Conservation (phyloP, 1,140 invertebrate genomes). For the Pinna nobilis region DNA sequence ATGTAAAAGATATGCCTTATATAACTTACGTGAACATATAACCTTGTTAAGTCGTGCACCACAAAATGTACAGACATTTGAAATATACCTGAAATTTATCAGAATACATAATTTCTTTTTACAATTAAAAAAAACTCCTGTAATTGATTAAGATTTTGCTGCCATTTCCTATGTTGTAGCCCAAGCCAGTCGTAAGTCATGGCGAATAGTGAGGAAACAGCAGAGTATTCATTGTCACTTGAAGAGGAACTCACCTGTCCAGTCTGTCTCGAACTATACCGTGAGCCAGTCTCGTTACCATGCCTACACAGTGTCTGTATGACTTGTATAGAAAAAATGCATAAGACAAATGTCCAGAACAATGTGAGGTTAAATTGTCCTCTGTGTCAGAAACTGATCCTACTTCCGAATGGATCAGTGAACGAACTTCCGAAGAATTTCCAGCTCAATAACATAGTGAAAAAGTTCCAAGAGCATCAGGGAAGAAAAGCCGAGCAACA, state of each 20-base stretch:
- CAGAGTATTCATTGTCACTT: conserved; percentile 12
- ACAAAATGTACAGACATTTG: too few species aligned
- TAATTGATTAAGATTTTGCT: too few species aligned
- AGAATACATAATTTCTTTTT: too few species aligned
- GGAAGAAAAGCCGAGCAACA: background rate
- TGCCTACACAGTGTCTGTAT: conserved; percentile 62
- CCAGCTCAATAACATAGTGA: conserved; percentile 4
- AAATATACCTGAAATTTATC: too few species aligned
- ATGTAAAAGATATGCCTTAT: too few species aligned
- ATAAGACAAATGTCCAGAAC: background rate
- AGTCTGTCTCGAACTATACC: conserved; percentile 48
- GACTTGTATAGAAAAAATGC: conserved; percentile 68
- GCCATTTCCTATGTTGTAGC: too few species aligned
- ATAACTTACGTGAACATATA: too few species aligned
- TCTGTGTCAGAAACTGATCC: background rate
- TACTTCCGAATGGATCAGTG: background rate
- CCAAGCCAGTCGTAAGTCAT: too few species aligned
- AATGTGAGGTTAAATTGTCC: background rate
- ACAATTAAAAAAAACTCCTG: too few species aligned
- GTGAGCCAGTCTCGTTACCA: conserved; percentile 44
- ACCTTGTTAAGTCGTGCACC: too few species aligned
- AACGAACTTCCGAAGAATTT: conserved; percentile 19
- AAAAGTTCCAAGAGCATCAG: conserved; percentile 11
- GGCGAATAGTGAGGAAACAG: too few species aligned
- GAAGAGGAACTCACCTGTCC: conserved; percentile 47